Evolutionary conservation across 1,140 invertebrate genomes (phyloP), one percentile per base, ranked within the genome.

Genomic region (Drosophila tropicalis): DNA sequence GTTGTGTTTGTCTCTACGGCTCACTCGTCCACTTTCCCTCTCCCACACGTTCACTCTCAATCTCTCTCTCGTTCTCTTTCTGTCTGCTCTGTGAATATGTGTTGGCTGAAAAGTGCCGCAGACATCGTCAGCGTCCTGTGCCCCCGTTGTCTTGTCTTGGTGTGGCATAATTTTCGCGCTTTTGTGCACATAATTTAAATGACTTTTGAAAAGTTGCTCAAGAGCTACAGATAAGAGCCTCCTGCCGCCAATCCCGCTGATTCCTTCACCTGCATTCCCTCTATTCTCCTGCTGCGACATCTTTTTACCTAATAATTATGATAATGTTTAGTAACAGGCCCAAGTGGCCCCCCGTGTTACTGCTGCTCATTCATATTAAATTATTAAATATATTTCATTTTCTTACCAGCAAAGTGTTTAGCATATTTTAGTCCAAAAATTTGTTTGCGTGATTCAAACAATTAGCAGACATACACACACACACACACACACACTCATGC

Each of bases 141-240:
- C 22, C 44, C 44, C 17, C 44, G 44, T 22, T 51, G 44, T 51
- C 77, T 39, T 39, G 75, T 83, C 77, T 80, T 81, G 68, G 63
- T 64, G 62, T 87, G 79, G 84, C 80, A 89, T 89, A 83, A 87
- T 87, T 87, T 89, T 89, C 84, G 84, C 80, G 83, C 83, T 83
- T 87, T 86, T 86, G 83, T 87, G 84, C 80, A 68, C 80, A 87
- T 89, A 89, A 87, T 87, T 87, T 87, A 87, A 87, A 87, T 87
- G 84, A 87, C 84, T 87, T 87, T 89, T 87, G 84, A 87, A 89
- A 87, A 87, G 84, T 87, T 84, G 55, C 84, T 83, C 72, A 79
- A 86, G 82, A 82, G 83, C 61, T 79, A 72, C 67, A 71, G 76
- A 71, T 74, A 62, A 77, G 62, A 67, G 74, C 68, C 69, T 76